phyloP scores from a whole-genome alignment of 2,888 invertebrate genomes.

The Hydraecia micacea region DNA sequence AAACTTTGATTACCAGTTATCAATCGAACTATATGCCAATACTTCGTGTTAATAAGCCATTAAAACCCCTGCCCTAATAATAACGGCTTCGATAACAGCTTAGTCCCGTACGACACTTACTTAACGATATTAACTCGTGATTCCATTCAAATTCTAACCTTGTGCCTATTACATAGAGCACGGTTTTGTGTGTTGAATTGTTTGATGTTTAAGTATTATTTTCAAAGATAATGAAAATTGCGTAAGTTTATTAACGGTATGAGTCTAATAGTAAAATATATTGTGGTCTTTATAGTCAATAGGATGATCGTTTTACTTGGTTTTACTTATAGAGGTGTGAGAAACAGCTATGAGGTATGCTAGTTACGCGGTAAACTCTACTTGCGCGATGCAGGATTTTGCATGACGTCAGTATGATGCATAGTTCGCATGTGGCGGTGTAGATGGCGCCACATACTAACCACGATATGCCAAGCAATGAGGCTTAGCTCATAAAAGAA shows the following conservation, averaged over 20 bases:
- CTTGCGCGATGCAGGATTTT: too few relatives aligned
- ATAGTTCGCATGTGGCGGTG: too few relatives aligned
- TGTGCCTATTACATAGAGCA: not conserved
- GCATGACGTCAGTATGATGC: too few relatives aligned
- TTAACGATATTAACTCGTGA: not conserved
- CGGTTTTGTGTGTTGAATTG: not conserved
- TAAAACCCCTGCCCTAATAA: constrained; percentile 18
- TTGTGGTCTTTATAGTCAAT: not conserved
- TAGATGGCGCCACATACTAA: too few relatives aligned
- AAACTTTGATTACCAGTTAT: not conserved
- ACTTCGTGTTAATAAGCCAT: constrained; percentile 2
- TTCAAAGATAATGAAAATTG: constrained; percentile 25
- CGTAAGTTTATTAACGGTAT: constrained; percentile 10
- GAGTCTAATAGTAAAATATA: constrained; percentile 5
- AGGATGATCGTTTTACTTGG: not conserved
- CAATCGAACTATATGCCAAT: not conserved
- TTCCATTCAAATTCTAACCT: not conserved
- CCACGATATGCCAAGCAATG: too few relatives aligned
- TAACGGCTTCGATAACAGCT: constrained; percentile 10
- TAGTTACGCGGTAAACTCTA: too few relatives aligned
- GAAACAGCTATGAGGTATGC: not conserved
- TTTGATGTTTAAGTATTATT: constrained; percentile 1
- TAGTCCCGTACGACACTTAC: constrained; percentile 25
- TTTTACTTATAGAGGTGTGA: not conserved
- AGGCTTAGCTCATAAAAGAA: not conserved